A percentile compares a stretch with the other conserved stretches of the same genome.
Evolutionary conservation across 2,113 vertebrate genomes (phyloP).

Genomic region (Poeciliopsis occidentalis): DNA sequence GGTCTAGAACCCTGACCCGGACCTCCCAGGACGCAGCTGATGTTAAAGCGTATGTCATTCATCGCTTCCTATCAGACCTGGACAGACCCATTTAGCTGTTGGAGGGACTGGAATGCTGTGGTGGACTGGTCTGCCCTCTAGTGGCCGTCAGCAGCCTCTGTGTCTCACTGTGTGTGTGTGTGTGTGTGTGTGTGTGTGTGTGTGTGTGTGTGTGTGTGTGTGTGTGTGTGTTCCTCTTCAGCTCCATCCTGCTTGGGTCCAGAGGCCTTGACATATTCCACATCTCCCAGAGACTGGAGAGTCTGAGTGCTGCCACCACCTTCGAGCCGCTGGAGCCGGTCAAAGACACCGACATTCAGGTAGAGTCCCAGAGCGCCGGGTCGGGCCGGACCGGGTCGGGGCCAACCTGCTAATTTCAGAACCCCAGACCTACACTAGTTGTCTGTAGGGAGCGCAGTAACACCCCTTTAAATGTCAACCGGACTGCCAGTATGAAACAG

Average conservation of each 20-base stretch:
- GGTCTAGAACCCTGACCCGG: conserved; percentile 92
- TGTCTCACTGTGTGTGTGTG: neutral
- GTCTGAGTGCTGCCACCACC: conserved; percentile 94
- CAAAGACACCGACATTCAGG: conserved; percentile 99
- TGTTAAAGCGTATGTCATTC: conserved; percentile 92
- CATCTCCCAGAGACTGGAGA: conserved; percentile 95
- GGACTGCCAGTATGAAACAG: too few species aligned
- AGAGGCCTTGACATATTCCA: conserved; percentile 95
- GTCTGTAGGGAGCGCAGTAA: too few species aligned
- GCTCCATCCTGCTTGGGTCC: conserved; percentile 95
- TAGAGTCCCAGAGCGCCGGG: conserved; percentile 51
- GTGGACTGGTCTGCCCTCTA: conserved; percentile 39
- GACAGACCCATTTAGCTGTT: too few species aligned
- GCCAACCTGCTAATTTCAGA: too few species aligned
- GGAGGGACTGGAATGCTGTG: neutral
- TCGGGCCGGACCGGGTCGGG: too few species aligned
- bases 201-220: too few species aligned
- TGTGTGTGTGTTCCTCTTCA: conserved; percentile 50
- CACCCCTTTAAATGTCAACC: too few species aligned
- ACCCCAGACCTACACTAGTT: too few species aligned
- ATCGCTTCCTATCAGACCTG: too few species aligned
- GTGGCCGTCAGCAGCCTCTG: conserved; percentile 10
- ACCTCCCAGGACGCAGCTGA: conserved; percentile 95
- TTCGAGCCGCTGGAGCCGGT: conserved; percentile 98
- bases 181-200: too few species aligned